Evolutionary conservation across 2,797 vertebrate genomes (phyloP), one percentile per base, ranked within the genome.

Genomic region (Platyrinchus mystaceus): DNA sequence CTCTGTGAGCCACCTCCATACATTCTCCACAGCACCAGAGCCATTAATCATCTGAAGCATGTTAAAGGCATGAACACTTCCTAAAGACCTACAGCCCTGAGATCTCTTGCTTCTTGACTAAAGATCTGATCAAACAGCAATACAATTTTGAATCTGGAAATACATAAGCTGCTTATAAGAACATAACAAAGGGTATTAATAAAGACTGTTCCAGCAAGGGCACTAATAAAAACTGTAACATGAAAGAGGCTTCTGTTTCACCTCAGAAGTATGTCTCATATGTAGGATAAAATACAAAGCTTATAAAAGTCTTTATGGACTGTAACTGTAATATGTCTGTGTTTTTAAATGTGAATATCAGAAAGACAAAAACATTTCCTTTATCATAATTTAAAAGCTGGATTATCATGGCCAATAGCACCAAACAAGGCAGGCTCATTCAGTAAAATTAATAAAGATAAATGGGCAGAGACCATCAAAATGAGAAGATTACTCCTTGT

Each of bases 361-460:
- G 27, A 90, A 90, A 78, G 21, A 63, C 71, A 15, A 63, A 89
- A 93, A 69, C 39, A 76, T 32, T 87, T 4, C 6, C 19, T 93
- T 53, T 46, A 84, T 64, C 44, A 64, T 53, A 73, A 92, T 84
- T 67, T 14, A 56, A 22, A 84, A 64, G 28, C 64, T 91, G 93
- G 60, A n/a, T 77, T 26, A n/a, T 70, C n/a, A 26, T 58, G 12
- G 19, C 80, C 30, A 68, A 39, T 59, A 44, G 22, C 53, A 85
- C 82, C 41, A 81, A 93, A 50, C 18, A 88, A 34, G 34, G 14
- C 13, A 95, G 66, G 41, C 4, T 90, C 9, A 69, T 22, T 26
- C 36, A 80, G 37, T 49, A 74, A 78, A 89, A 63, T 81, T 79
- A 94, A 75, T 89, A 84, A 89, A 94, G 46, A 85, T 66, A 49